Evolutionary conservation across 2,113 vertebrate species (phyloP), one percentile per base, ranked within the genome.

Genomic region (Telmatochromis bifrenatus): DNA sequence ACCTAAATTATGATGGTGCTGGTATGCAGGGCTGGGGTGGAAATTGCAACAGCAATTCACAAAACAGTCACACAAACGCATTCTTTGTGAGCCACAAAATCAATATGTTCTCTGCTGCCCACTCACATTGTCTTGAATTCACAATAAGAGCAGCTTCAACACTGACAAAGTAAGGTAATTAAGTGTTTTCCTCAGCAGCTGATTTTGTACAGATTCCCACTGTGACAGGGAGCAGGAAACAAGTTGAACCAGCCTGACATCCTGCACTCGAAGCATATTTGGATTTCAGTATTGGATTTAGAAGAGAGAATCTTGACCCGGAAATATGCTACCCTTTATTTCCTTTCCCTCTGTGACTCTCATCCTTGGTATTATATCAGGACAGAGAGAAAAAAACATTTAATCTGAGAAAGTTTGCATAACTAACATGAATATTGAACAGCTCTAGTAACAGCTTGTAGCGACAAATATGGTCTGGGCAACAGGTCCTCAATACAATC

Each of bases 101-200:
- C 85, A 87, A 90, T 92, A 94, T 91, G 87, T 89, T 85, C 88
- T 89, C 77, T 84, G 83, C 84, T 87, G 92, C 84, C 91, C 77
- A 88, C 91, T 93, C 84, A 83, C 84, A 88, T 91, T 90, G 58
- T 87, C 79, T 87, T 87, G 87, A 92, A 93, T 92, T 73, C 79
- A 51, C 82, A 94, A 86, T 79, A 60, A 93, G 68, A 62, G 87
- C 83, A 81, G 56, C 80, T 90, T 84, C 37, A 79, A 92, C 92
- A 51, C 60, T 93, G 84, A 95, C 86, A 90, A 89, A 95, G 84
- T 90, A 51, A 81, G 68, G 73, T 92, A 92, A 96, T 95, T 94
- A 93, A 91, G 89, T 85, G 56, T 90, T 90, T 91, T 87, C 51
- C 84, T 91, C 83, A 17, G 65, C n/a, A 23, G 58, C 84, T 94